phyloP scores from a whole-genome alignment of 1,140 invertebrate genomes.

The Augochlora pura region DNA sequence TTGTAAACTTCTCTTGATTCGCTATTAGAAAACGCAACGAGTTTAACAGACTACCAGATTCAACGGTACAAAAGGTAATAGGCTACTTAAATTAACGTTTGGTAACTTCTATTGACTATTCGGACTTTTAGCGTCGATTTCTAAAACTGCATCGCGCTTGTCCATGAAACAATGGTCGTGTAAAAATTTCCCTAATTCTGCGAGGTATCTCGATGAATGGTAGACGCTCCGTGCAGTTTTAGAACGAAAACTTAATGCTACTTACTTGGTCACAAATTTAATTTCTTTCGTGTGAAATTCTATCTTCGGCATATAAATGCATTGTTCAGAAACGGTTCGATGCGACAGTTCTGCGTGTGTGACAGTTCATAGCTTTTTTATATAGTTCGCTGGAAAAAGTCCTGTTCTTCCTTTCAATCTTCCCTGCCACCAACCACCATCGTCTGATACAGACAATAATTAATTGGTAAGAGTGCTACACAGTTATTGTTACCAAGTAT shows the following conservation, averaged over 20 bases:
- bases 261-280: background rate
- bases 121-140: background rate
- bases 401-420: constrained; percentile 82
- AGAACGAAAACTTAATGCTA: background rate
- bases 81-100: constrained; percentile 9
- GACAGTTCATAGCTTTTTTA: constrained; percentile 77
- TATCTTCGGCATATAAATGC: background rate
- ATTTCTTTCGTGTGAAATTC: background rate
- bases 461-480: too few relatives aligned
- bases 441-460: constrained; percentile 80
- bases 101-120: constrained; percentile 7
- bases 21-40: background rate
- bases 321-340: background rate
- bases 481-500: too few relatives aligned
- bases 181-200: background rate
- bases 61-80: background rate
- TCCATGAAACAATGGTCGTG: background rate
- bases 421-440: constrained; percentile 87
- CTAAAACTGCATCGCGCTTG: background rate
- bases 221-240: background rate
- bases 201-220: background rate
- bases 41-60: background rate
- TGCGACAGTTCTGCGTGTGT: background rate
- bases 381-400: constrained; percentile 86
- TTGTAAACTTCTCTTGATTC: background rate